Base-by-base conservation (phyloP, 2,888 invertebrate genomes). In the Pemphredon lugubris region DNA sequence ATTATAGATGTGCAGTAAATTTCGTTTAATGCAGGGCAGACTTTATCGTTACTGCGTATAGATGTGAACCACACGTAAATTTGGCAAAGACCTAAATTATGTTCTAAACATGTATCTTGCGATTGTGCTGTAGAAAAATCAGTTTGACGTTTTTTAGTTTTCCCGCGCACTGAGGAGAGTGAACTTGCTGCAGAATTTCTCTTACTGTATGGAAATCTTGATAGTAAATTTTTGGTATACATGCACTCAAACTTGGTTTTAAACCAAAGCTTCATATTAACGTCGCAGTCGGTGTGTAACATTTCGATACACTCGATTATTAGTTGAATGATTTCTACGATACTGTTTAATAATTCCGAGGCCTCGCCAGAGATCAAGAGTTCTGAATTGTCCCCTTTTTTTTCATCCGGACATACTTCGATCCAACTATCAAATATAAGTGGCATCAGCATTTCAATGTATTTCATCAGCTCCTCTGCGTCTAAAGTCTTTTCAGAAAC, bases 341-440 rank as follows among this genome's bases (percentile, higher is more conserved):
- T 91, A 70, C 92, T 92, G 84, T 92, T 93, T 6, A 96, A 88
- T 30, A 95, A 91, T 32, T 91, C 87, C 1, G 93, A 92, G 16
- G 93, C 93, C 89, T 96, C 95, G 71, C 91, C 91, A 71, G 90
- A 91, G 14, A 95, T 90, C 32, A 92, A 87, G 70, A 90, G 90
- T 83, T 91, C 91, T 58, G 90, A 89, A 72, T 90, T 90, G 71
- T 88, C 87, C n/a, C 87, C 87, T 14, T 66, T 69, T 23, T 87
- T 80, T 23, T 88, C 89, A 23, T 86, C 87, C 0, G 95, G 94
- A 48, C 93, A 91, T 11, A 94, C 94, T 91, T 97, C 97, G 20
- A 96, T 88, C 96, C 97, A 97, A 51, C 95, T 95, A 87, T 96
- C 96, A 86, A 95, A 92, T 59, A 97, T 91, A 20, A 97, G 90